phyloP scores from a whole-genome alignment of 2,888 invertebrate species.

The Resseliella maxima region DNA sequence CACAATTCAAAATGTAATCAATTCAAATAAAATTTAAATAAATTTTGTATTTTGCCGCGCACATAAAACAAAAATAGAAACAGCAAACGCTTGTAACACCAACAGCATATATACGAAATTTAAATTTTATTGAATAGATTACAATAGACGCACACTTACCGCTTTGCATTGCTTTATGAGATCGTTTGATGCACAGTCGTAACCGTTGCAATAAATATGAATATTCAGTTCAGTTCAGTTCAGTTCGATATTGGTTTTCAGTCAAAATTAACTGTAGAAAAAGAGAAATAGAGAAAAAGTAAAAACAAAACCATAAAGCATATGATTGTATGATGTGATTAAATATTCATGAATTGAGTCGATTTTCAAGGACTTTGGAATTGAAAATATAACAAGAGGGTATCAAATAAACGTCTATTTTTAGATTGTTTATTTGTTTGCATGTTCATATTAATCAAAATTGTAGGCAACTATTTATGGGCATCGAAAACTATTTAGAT shows the following conservation, averaged over 20 bases:
- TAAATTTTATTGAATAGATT: constrained; percentile 9
- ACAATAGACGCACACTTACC: constrained; percentile 37
- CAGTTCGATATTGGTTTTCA: background rate
- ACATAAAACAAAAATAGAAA: background rate
- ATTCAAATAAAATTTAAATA: no score
- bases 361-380: background rate
- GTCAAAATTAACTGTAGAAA: constrained; percentile 10
- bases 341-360: background rate
- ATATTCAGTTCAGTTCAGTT: constrained; percentile 36
- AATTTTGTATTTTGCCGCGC: no score
- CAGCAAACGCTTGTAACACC: background rate
- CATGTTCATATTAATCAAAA: background rate
- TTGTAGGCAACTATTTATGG: background rate
- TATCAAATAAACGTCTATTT: background rate
- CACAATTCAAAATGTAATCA: no score
- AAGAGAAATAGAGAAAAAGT: background rate
- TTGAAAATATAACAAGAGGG: background rate
- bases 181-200: constrained; percentile 50
- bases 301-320: background rate
- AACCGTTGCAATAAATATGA: constrained; percentile 42
- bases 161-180: constrained; percentile 61
- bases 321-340: background rate
- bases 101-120: background rate
- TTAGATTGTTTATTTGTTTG: background rate
- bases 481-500: background rate